Conservation (phyloP, 2,888 invertebrate genomes). For the Hesperia comma region DNA sequence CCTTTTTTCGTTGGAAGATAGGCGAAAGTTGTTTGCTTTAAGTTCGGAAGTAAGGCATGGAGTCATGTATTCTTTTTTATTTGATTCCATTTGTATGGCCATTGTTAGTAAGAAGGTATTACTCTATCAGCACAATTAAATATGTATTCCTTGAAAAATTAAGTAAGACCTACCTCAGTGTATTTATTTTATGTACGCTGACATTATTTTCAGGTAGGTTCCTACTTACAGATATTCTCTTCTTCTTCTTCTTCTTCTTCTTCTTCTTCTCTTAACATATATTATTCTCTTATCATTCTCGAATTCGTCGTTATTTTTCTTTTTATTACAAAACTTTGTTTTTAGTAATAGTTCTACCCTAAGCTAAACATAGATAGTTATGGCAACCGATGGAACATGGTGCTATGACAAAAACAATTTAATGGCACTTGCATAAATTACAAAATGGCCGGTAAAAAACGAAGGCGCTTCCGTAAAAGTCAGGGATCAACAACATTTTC, state of each 20-base stretch:
- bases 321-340: background rate
- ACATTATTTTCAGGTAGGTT: too few species aligned
- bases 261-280: too few species aligned
- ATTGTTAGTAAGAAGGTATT: background rate
- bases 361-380: conserved; percentile 13
- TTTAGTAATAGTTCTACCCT: conserved; percentile 1
- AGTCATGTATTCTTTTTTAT: conserved; percentile 9
- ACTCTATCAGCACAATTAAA: too few species aligned
- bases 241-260: too few species aligned
- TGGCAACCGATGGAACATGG: conserved; percentile 10
- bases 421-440: conserved; percentile 55
- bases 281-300: background rate
- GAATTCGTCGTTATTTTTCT: background rate
- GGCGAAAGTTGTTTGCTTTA: conserved; percentile 67
- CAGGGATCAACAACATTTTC: conserved; percentile 42
- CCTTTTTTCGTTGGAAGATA: conserved; percentile 57
- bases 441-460: conserved; percentile 51
- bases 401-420: conserved; percentile 47
- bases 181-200: too few species aligned
- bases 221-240: too few species aligned
- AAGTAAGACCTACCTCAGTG: too few species aligned
- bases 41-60: conserved; percentile 30
- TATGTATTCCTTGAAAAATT: too few species aligned
- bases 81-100: background rate
- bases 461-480: conserved; percentile 43